Evolutionary conservation across 2,113 vertebrate species (phyloP).

Genomic region (Lagopus muta): DNA sequence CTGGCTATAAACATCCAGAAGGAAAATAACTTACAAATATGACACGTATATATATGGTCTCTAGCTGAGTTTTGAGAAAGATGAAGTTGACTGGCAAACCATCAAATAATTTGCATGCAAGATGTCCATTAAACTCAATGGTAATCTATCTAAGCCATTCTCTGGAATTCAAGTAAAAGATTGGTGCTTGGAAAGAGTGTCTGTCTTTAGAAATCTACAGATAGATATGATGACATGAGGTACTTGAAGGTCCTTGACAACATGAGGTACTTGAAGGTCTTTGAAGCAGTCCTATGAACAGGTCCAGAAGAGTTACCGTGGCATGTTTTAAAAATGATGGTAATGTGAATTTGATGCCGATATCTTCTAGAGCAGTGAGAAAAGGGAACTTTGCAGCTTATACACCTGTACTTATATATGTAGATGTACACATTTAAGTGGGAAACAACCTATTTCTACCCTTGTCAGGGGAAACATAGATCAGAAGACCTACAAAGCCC

Average conservation of each 20-base stretch:
- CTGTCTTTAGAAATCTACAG: not conserved
- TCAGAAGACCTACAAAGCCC: fast-evolving
- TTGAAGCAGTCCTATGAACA: not conserved
- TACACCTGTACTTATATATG: fast-evolving
- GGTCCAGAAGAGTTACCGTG: not conserved
- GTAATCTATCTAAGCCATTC: not conserved
- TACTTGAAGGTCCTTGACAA: too few relatives aligned
- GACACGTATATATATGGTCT: not conserved
- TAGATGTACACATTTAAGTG: not conserved
- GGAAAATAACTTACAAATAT: not conserved
- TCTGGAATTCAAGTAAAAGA: not conserved
- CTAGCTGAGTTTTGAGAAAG: not conserved
- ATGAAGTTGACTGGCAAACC: not conserved
- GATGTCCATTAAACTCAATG: not conserved
- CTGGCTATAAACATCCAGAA: not conserved
- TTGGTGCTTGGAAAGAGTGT: not conserved
- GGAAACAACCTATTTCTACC: not conserved
- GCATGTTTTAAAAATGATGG: not conserved
- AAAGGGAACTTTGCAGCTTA: not conserved
- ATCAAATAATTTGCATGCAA: not conserved
- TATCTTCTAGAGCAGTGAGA: not conserved
- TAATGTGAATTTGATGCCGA: fast-evolving
- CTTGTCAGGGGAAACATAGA: not conserved
- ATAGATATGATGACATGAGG: fast-evolving
- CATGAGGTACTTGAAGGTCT: not conserved